Evolutionary conservation across 92 coral and sea anemone genomes (phyloP).

Genomic region (Plumapathes pennacea): DNA sequence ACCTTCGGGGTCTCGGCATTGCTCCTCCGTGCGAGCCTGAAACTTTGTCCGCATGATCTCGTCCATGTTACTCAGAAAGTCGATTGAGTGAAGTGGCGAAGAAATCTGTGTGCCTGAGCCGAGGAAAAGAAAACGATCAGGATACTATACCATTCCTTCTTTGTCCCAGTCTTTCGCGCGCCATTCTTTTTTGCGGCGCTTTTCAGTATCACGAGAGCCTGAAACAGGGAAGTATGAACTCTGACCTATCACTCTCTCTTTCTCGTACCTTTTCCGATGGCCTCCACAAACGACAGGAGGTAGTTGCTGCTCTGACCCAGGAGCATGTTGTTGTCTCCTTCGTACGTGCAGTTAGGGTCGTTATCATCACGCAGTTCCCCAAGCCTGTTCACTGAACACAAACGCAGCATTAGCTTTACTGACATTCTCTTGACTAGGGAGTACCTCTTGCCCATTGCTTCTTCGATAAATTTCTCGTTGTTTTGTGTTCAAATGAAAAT

Average conservation of each 20-base stretch:
- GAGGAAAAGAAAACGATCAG: neutral
- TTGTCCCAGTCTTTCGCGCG: too few species aligned
- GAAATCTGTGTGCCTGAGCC: slow-evolving; percentile 57
- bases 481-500: too few species aligned
- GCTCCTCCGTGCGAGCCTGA: slow-evolving; percentile 64
- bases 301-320: slow-evolving; percentile 93
- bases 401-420: neutral
- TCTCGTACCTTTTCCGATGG: slow-evolving; percentile 68
- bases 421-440: too few species aligned
- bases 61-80: slow-evolving; percentile 66
- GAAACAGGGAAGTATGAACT: too few species aligned
- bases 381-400: slow-evolving; percentile 74
- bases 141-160: too few species aligned
- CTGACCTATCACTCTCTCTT: neutral
- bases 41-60: slow-evolving; percentile 63
- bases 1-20: slow-evolving; percentile 71
- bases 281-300: slow-evolving; percentile 71
- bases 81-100: slow-evolving; percentile 79
- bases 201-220: neutral
- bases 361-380: slow-evolving; percentile 91
- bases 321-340: slow-evolving; percentile 92
- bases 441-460: too few species aligned
- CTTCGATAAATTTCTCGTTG: too few species aligned
- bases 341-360: slow-evolving; percentile 97
- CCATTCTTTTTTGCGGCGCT: neutral